Conservation (phyloP, 2,797 vertebrate genomes). For the Hydrophis major region DNA sequence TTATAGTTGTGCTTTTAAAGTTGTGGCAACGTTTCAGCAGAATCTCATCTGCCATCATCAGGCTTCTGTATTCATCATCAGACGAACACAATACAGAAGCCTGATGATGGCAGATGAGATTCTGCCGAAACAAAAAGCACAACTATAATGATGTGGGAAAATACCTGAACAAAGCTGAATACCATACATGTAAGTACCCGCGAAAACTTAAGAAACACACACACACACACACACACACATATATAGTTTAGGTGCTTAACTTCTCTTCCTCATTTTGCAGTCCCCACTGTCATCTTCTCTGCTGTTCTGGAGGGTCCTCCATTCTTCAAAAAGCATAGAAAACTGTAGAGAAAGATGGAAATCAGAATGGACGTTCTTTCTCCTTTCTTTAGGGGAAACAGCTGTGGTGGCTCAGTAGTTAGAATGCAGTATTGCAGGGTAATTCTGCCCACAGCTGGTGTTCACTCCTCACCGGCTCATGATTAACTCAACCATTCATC, state of each 20-base stretch:
- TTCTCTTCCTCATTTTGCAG: not conserved
- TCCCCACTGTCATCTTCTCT: not conserved
- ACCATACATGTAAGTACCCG: too few relatives aligned
- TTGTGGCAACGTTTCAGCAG: too few relatives aligned
- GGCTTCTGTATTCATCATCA: too few relatives aligned
- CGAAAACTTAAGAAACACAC: too few relatives aligned
- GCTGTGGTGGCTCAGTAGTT: not conserved
- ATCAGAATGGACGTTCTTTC: not conserved
- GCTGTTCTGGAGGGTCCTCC: not conserved
- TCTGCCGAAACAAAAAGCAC: too few relatives aligned
- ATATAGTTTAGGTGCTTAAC: not conserved
- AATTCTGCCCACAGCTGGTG: not conserved
- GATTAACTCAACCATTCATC: not conserved
- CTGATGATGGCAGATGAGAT: too few relatives aligned
- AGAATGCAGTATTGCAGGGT: not conserved
- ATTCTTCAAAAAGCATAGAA: not conserved
- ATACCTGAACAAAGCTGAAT: too few relatives aligned
- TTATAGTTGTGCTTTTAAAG: too few relatives aligned
- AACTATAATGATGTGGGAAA: too few relatives aligned
- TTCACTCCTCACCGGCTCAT: not conserved
- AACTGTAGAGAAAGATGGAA: not conserved
- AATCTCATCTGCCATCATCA: too few relatives aligned
- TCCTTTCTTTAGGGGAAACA: not conserved
- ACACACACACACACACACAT: too few relatives aligned
- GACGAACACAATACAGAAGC: too few relatives aligned